Evolutionary conservation across 2,888 invertebrate species (phyloP).

Genomic region (Frankliniella intonsa): DNA sequence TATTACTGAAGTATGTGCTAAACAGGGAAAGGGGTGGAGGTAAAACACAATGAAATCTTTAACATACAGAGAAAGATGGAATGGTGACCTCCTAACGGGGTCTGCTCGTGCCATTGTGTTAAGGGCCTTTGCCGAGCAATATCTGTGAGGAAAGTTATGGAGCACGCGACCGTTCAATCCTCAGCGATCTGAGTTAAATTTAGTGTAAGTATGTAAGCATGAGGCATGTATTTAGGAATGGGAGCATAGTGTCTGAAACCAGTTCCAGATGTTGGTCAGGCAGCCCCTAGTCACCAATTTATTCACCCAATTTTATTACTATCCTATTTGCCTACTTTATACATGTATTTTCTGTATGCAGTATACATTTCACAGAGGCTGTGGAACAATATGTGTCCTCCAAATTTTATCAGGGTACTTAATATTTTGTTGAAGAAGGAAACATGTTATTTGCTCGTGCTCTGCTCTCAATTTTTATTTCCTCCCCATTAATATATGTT

Average conservation of each 20-base stretch:
- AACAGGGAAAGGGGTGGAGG: neutral
- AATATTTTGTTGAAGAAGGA: neutral
- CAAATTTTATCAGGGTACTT: too few species aligned
- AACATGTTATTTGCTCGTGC: neutral
- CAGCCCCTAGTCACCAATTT: neutral
- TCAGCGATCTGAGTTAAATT: neutral
- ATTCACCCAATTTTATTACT: neutral
- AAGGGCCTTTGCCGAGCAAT: neutral
- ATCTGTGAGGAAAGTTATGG: neutral
- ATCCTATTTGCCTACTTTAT: neutral
- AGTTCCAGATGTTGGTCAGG: conserved; percentile 10
- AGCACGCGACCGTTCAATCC: neutral
- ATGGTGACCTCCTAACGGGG: conserved; percentile 23
- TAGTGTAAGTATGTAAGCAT: neutral
- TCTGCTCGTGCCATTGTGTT: conserved; percentile 7
- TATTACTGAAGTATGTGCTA: neutral
- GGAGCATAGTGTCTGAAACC: neutral
- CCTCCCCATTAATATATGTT: neutral
- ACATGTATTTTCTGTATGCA: neutral
- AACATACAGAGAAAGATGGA: neutral
- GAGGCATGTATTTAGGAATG: neutral
- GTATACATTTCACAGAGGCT: too few species aligned
- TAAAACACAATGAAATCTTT: neutral
- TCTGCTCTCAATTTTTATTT: neutral
- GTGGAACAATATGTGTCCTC: too few species aligned